Base-by-base conservation (phyloP, 2,797 vertebrate genomes). In the Sparus aurata region DNA sequence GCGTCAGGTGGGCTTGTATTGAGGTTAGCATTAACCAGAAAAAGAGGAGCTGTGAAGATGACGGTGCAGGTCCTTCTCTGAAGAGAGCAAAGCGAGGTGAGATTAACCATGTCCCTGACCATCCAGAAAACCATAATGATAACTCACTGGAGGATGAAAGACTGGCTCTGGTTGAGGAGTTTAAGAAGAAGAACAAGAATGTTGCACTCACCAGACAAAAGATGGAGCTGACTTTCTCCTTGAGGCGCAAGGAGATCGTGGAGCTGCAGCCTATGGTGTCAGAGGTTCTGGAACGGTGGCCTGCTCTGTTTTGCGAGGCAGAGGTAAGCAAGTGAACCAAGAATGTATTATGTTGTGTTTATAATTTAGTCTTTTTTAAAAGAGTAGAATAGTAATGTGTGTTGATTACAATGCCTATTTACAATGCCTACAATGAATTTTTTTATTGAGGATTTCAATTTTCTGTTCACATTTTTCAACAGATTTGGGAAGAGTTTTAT, bases 181-280 rank as follows among this genome's bases (percentile, higher is more conserved):
- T 20, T 6, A 45, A 45, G 13, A 50, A 20, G 18, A 50, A 50
- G 18, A 50, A 50, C 16, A 50, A 50, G 47, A 50, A 50, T 18
- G 47, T 18, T 50, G 47, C 47, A 50, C 17, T 50, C 47, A 50
- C 50, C 47, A 50, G 47, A 50, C 47, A 50, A 50, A 50, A 50
- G 47, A 50, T 50, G 47, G 18, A 50, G 47, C 47, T 50, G 18
- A 50, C 47, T 20, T 50, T 50, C 47, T 50, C 47, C 47, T 20
- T 50, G 47, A 50, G 47, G 47, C 18, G 3, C 18, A 50, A 10
- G 49, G 49, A 50, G 20, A 50, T 15, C 13, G 4, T 4, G 25
- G 67, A 69, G 12, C 17, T 69, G 2, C 16, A 58, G 43, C 43
- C 67, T 34, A 58, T 58, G 67, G 67, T 58, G 25, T 69, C 67